phyloP scores from a whole-genome alignment of 2,888 invertebrate species.

The Galeopsomyia nigrocyanea region DNA sequence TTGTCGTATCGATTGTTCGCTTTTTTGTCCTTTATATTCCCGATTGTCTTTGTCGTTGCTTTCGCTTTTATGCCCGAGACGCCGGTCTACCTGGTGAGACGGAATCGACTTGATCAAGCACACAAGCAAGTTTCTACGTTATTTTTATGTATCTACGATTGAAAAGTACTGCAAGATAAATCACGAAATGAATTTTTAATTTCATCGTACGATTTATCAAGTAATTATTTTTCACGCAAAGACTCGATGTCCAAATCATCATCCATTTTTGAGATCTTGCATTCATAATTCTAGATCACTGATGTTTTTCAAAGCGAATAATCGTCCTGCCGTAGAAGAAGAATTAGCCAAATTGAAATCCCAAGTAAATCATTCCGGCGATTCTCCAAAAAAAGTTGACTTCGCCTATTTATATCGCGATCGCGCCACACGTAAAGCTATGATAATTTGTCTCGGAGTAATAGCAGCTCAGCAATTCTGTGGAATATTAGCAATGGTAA shows the following conservation, averaged over 20 bases:
- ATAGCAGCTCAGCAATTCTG: slow-evolving; percentile 68
- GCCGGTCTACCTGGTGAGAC: slow-evolving; percentile 68
- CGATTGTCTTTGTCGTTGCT: slow-evolving; percentile 65
- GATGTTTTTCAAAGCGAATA: slow-evolving; percentile 60
- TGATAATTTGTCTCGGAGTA: slow-evolving; percentile 65
- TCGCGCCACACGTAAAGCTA: slow-evolving; percentile 62
- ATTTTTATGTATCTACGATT: slow-evolving; percentile 38
- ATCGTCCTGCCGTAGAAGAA: slow-evolving; percentile 55
- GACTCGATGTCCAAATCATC: too few relatives aligned
- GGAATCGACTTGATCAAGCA: slow-evolving; percentile 65
- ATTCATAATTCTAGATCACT: slow-evolving; percentile 56
- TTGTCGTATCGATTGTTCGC: too few relatives aligned
- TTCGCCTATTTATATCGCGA: slow-evolving; percentile 65
- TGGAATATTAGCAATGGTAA: slow-evolving; percentile 69
- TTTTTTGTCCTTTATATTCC: too few relatives aligned
- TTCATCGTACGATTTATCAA: too few relatives aligned
- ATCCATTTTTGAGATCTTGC: too few relatives aligned
- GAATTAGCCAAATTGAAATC: slow-evolving; percentile 58
- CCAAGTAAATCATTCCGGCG: slow-evolving; percentile 51
- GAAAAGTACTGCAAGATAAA: too few relatives aligned
- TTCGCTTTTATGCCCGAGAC: slow-evolving; percentile 73
- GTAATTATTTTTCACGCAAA: too few relatives aligned
- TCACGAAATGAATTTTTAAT: too few relatives aligned
- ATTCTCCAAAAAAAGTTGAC: slow-evolving; percentile 44
- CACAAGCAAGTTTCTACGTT: slow-evolving; percentile 58